These are phyloP conservation scores for Holothuria scabra DNA, from an alignment of 53 echinoderm and acorn worm species.

Conservation along the genomic window DNA sequence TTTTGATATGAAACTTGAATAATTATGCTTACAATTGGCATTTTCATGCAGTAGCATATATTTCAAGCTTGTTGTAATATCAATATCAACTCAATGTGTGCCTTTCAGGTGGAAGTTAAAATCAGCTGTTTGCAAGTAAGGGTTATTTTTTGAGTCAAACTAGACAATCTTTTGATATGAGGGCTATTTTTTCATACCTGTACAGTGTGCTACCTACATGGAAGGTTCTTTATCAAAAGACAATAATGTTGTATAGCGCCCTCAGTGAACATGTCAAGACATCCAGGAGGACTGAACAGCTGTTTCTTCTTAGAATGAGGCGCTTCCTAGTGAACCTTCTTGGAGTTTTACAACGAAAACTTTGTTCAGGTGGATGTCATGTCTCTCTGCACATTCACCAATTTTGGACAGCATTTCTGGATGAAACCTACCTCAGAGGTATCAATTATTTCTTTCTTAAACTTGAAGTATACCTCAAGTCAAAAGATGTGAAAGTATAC, in stretches of 20 bases:
- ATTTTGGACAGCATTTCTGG: constrained; percentile 25
- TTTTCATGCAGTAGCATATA: too few relatives aligned
- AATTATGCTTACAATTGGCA: too few relatives aligned
- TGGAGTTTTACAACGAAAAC: constrained; percentile 33
- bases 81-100: too few relatives aligned
- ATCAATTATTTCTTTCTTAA: background rate
- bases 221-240: constrained; percentile 40
- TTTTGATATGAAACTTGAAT: too few relatives aligned
- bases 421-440: constrained; percentile 29
- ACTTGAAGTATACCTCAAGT: too few relatives aligned
- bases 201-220: constrained; percentile 25
- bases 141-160: too few relatives aligned
- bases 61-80: too few relatives aligned
- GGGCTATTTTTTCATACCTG: background rate
- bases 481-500: too few relatives aligned
- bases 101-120: too few relatives aligned
- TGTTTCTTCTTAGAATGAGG: background rate
- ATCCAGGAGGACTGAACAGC: background rate
- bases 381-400: constrained; percentile 19
- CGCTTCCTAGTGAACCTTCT: constrained; percentile 9
- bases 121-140: too few relatives aligned
- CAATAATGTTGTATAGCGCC: constrained; percentile 23
- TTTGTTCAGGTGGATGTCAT: constrained; percentile 1
- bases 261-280: constrained; percentile 2
- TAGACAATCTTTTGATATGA: background rate